phyloP scores from a whole-genome alignment of 1,140 invertebrate species.

The Artemia franciscana region DNA sequence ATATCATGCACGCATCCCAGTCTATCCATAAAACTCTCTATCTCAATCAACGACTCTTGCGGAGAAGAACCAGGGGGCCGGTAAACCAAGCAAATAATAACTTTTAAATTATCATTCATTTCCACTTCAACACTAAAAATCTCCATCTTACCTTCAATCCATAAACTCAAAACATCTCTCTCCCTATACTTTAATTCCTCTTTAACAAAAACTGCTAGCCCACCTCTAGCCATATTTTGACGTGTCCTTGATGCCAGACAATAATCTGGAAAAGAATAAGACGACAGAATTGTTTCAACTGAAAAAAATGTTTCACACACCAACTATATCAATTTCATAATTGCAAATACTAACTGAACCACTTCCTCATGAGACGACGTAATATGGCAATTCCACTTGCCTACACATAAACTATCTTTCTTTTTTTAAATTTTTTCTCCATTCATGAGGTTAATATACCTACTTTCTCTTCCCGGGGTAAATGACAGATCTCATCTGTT shows the following conservation, averaged over 20 bases:
- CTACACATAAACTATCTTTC: neutral
- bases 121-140: neutral
- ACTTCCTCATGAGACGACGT: neutral
- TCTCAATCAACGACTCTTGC: too few species aligned
- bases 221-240: neutral
- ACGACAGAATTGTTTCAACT: neutral
- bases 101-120: neutral
- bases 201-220: neutral
- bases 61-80: neutral
- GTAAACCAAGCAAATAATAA: neutral
- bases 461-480: neutral
- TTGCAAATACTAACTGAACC: neutral
- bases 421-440: neutral
- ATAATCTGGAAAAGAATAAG: neutral
- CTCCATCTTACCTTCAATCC: neutral
- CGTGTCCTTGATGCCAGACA: neutral
- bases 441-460: neutral
- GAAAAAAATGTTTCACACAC: neutral
- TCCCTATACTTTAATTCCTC: neutral
- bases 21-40: too few species aligned
- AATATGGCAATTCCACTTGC: neutral
- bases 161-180: neutral
- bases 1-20: too few species aligned
- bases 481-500: neutral
- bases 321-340: neutral